These are phyloP conservation scores for Ctenochaetus hawaiiensis DNA, from an alignment of 2,797 vertebrate genomes.

Conservation along the genomic window DNA sequence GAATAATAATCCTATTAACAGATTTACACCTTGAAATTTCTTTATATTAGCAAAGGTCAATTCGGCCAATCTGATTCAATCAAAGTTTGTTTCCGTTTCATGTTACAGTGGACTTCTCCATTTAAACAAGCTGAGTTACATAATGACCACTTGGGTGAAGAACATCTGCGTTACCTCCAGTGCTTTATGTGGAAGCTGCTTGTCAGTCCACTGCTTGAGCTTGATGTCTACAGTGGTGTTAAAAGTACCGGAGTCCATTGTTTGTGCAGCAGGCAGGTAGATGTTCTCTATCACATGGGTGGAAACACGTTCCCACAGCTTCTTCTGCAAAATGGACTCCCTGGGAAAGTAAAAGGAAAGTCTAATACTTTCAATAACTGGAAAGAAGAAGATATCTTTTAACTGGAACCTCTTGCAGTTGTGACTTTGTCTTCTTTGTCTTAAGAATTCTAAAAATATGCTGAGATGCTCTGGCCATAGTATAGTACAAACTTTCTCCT, in stretches of 20 bases:
- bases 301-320: conserved; percentile 97
- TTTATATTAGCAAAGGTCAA: not conserved
- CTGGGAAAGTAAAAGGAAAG: conserved; percentile 73
- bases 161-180: conserved; percentile 89
- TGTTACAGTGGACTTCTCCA: not conserved
- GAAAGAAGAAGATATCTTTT: not conserved
- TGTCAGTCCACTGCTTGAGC: conserved; percentile 99
- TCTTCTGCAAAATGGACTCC: conserved; percentile 97
- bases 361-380: not conserved
- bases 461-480: too few relatives aligned
- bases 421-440: not conserved
- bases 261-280: conserved; percentile 97
- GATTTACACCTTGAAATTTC: not conserved
- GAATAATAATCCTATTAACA: not conserved
- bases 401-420: conserved; percentile 1
- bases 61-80: not conserved
- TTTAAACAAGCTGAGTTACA: conserved; percentile 12
- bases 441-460: too few relatives aligned
- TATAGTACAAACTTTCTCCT: too few relatives aligned
- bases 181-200: conserved; percentile 97
- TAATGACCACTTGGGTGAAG: not conserved
- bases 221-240: conserved; percentile 99
- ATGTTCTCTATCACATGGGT: conserved; percentile 99
- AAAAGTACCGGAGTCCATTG: conserved; percentile 96
- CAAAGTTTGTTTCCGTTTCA: not conserved